Percentiles rank a stretch among this genome's conserved stretches.
These are phyloP conservation scores for Cardiocondyla obscurior DNA, from an alignment of 1,140 invertebrate genomes.

Conservation along the genomic window DNA sequence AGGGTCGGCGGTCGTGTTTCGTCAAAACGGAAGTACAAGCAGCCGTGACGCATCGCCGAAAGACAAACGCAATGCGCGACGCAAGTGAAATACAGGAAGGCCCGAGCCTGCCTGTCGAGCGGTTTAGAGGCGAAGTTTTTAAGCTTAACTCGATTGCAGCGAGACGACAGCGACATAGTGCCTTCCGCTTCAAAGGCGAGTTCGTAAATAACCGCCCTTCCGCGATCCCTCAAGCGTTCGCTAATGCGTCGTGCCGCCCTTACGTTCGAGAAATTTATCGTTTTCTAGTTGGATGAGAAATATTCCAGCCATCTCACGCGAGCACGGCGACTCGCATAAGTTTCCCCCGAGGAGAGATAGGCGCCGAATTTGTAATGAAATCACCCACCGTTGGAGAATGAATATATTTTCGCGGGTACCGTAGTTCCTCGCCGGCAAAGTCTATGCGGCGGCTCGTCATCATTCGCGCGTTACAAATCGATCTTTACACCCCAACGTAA, in stretches of 20 bases:
- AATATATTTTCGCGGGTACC: slow-evolving; percentile 30
- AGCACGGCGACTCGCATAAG: slow-evolving; percentile 50
- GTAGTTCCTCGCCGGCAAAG: neutral
- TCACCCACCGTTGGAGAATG: slow-evolving; percentile 1
- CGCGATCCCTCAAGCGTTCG: slow-evolving; percentile 47
- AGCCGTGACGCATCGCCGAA: slow-evolving; percentile 62
- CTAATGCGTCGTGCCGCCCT: slow-evolving; percentile 25
- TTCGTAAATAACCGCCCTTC: slow-evolving; percentile 68
- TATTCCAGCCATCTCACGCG: slow-evolving; percentile 58
- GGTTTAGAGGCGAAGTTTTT: slow-evolving; percentile 57
- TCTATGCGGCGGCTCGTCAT: neutral
- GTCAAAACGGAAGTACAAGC: slow-evolving; percentile 55
- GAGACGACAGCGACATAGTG: slow-evolving; percentile 63
- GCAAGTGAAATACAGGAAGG: slow-evolving; percentile 51
- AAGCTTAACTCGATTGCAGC: slow-evolving; percentile 71
- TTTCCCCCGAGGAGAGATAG: slow-evolving; percentile 38
- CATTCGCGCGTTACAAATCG: slow-evolving; percentile 1
- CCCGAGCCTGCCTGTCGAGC: slow-evolving; percentile 66
- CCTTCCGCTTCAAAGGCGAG: slow-evolving; percentile 50
- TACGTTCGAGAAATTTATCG: slow-evolving; percentile 65
- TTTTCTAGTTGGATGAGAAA: slow-evolving; percentile 67
- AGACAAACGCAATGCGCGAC: slow-evolving; percentile 54
- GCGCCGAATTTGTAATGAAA: slow-evolving; percentile 53
- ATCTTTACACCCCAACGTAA: neutral
- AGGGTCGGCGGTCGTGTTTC: slow-evolving; percentile 29